phyloP scores from a whole-genome alignment of 2,797 vertebrate genomes.

The Coregonus suidteri region DNA sequence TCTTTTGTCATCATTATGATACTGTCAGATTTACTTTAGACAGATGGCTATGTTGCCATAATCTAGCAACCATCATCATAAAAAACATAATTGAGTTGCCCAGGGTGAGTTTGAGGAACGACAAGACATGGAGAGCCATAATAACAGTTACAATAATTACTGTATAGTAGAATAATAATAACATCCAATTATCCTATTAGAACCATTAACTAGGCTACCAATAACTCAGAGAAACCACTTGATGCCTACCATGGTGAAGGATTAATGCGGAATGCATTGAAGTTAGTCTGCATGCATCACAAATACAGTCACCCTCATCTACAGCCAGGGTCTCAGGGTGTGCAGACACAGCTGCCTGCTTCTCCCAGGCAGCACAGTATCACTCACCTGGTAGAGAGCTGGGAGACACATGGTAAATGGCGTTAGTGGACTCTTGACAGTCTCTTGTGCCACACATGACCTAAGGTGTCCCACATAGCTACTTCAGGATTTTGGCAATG shows the following conservation, averaged over 20 bases:
- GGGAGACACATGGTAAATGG: not conserved
- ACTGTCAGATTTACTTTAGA: not conserved
- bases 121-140: not conserved
- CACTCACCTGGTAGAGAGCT: not conserved
- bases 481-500: not conserved
- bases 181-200: not conserved
- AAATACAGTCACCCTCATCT: not conserved
- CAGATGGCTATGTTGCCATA: not conserved
- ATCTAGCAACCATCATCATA: not conserved
- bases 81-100: not conserved
- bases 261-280: not conserved
- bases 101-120: not conserved
- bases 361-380: not conserved
- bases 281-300: not conserved
- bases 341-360: constrained; percentile 10
- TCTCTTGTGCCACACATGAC: not conserved
- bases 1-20: not conserved
- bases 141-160: no score
- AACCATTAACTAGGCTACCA: not conserved
- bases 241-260: not conserved
- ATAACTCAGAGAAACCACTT: not conserved
- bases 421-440: not conserved
- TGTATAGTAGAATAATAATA: not conserved
- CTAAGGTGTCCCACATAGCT: not conserved
- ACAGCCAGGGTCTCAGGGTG: not conserved